Evolutionary conservation across 2,797 vertebrate genomes (phyloP), one percentile per base, ranked within the genome.

Genomic region (Strix occidentalis): DNA sequence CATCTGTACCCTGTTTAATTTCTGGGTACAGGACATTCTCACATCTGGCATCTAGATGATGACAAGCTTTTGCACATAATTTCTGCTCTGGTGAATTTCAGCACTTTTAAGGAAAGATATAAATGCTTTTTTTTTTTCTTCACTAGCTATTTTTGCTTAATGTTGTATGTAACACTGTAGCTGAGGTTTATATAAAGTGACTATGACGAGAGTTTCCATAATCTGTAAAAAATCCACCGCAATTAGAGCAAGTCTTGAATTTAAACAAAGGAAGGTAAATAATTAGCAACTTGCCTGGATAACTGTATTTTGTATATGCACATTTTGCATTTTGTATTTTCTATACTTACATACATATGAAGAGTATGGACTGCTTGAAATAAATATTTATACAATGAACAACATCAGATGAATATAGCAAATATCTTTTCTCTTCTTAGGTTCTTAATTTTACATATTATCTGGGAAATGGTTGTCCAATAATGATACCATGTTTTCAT

Each of bases 41-140:
- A 96, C 87, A 91, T 97, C 93, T 97, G 97, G 93, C 84, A 91
- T 80, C 88, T 96, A 95, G 92, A 64, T 96, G 83, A 85, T 80
- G 70, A 68, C 86, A 93, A 93, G 88, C 37, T 97, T 96, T 95
- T 79, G 51, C 84, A 96, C 75, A 87, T 96, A 95, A 96, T 95
- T 96, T 96, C 88, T 92, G 83, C 84, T 96, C 77, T 58, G 93
- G 85, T 89, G 93, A 94, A 95, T 96, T 91, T 95, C 87, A 90
- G 76, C 60, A 50, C 79, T 97, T 97, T 92, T 96, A 95, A 96
- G 95, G 80, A 96, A 96, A 97, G 45, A 85, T 60, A 69, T 94
- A 92, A 96, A 96, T 95, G 29, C n/a, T 94, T 93, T 88, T 89
- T 95, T 91, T 91, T 80, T 76, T 25, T 69, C 74, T 80, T 87